phyloP scores from a whole-genome alignment of 2,888 invertebrate species.

The Idaea aversata region DNA sequence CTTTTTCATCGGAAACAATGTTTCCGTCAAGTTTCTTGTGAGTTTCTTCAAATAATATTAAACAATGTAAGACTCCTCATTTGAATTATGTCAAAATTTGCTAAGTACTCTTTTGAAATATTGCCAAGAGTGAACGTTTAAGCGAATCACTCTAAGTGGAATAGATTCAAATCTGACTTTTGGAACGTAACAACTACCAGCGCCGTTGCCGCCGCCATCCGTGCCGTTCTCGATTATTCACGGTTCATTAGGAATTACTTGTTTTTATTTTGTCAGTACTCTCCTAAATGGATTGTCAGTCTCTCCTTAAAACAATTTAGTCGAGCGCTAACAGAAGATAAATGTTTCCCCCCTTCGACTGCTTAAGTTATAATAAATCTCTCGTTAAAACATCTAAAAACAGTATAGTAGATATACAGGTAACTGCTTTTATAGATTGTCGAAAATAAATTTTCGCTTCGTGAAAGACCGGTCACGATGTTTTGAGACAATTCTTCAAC shows the following conservation, averaged over 20 bases:
- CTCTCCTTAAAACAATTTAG: constrained; percentile 60
- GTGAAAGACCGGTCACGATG: constrained; percentile 56
- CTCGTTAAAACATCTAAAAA: constrained; percentile 36
- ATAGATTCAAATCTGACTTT: constrained; percentile 42
- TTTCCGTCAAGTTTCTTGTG: not conserved
- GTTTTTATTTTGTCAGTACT: constrained; percentile 50
- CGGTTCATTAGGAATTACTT: constrained; percentile 61
- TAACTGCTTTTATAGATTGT: constrained; percentile 51
- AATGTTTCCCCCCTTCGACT: constrained; percentile 47
- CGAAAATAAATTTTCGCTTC: constrained; percentile 52
- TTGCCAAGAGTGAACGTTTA: constrained; percentile 48
- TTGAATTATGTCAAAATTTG: constrained; percentile 30
- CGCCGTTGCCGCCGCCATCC: constrained; percentile 9
- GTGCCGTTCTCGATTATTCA: constrained; percentile 49
- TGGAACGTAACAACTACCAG: constrained; percentile 30
- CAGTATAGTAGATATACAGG: constrained; percentile 32
- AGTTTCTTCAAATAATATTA: not conserved
- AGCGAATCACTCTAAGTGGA: constrained; percentile 37
- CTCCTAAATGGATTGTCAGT: constrained; percentile 58
- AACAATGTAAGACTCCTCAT: constrained; percentile 24
- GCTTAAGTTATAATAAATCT: constrained; percentile 61
- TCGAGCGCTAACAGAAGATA: constrained; percentile 53
- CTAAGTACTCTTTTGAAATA: constrained; percentile 67
- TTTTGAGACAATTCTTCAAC: constrained; percentile 38
- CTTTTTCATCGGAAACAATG: constrained; percentile 2